Conservation (phyloP, 2,888 invertebrate species). For the Furcula furcula region DNA sequence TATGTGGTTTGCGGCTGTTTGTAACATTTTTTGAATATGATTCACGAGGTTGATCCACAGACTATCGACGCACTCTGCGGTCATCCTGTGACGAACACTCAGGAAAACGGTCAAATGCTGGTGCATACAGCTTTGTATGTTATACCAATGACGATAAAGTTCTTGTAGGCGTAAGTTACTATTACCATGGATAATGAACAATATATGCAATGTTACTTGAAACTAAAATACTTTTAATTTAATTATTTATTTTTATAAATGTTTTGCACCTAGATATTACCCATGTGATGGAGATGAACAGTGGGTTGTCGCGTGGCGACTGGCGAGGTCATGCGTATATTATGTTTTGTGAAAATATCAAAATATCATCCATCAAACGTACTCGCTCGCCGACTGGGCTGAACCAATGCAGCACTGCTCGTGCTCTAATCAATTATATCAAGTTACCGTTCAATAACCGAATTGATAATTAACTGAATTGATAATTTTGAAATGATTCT, state of each 20-base stretch:
- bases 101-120: not conserved
- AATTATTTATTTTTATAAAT: too few relatives aligned
- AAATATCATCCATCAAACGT: slow-evolving; percentile 27
- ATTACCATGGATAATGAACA: too few relatives aligned
- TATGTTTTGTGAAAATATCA: slow-evolving; percentile 16
- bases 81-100: not conserved
- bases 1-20: too few relatives aligned
- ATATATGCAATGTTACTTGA: too few relatives aligned
- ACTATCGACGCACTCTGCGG: not conserved
- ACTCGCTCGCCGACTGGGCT: not conserved
- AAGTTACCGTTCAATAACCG: too few relatives aligned
- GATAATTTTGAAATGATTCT: too few relatives aligned
- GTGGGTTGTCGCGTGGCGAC: not conserved
- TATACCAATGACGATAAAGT: too few relatives aligned
- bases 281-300: not conserved
- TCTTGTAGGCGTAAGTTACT: too few relatives aligned
- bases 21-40: not conserved
- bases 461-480: too few relatives aligned
- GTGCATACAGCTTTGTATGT: not conserved
- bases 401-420: not conserved
- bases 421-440: not conserved
- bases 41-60: not conserved
- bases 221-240: too few relatives aligned
- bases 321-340: not conserved
- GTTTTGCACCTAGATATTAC: too few relatives aligned